phyloP scores from a whole-genome alignment of 2,113 vertebrate genomes.

The Carassius auratus region DNA sequence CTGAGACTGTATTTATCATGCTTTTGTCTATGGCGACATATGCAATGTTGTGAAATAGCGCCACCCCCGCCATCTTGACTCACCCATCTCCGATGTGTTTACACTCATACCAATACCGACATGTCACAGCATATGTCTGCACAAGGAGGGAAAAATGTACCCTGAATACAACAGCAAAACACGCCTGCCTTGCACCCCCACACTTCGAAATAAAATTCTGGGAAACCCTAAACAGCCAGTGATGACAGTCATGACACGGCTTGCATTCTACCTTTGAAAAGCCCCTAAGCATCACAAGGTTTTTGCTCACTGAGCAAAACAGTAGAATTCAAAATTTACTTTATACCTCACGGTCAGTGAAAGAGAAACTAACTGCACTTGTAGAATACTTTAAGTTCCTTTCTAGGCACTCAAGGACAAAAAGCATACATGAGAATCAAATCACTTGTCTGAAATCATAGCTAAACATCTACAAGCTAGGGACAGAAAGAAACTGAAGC shows the following conservation, averaged over 20 bases:
- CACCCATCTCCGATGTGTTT: slow-evolving; percentile 61
- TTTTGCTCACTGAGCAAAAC: neutral
- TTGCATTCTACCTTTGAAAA: slow-evolving; percentile 31
- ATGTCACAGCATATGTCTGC: slow-evolving; percentile 69
- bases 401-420: neutral
- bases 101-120: slow-evolving; percentile 67
- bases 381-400: neutral
- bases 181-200: slow-evolving; percentile 28
- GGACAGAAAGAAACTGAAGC: neutral
- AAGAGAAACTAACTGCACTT: neutral
- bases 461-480: neutral
- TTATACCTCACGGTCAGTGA: neutral
- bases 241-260: neutral
- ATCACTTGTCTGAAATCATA: slow-evolving; percentile 13
- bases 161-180: slow-evolving; percentile 58
- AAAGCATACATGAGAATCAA: neutral
- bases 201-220: slow-evolving; percentile 45
- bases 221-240: slow-evolving; percentile 33
- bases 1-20: slow-evolving; percentile 8
- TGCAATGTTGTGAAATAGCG: slow-evolving; percentile 49
- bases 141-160: slow-evolving; percentile 47
- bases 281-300: neutral
- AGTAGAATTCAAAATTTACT: slow-evolving; percentile 20
- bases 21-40: neutral
- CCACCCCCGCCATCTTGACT: slow-evolving; percentile 49